Base-by-base conservation (phyloP, 1,140 invertebrate genomes). In the Cyclina sinensis region DNA sequence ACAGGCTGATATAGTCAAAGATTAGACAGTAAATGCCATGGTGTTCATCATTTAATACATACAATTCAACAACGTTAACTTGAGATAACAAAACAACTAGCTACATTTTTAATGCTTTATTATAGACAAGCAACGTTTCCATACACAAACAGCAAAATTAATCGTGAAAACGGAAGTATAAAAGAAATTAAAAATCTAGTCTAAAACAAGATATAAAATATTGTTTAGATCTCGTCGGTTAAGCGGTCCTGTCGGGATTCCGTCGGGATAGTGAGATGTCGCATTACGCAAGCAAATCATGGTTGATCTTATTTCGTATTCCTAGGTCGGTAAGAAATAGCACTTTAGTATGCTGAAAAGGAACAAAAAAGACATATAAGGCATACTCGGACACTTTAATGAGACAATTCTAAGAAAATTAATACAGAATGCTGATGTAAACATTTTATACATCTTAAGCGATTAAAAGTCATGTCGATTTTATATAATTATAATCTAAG, bases 221-320 rank as follows among this genome's bases (percentile, higher is more conserved):
- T 4, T 57, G 16, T 57, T 24, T 70, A 37, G 32, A 70, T 70
- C 65, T 70, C 65, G 65, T 70, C 65, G 65, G 65, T 70, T 37
- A 70, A 70, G 3, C 35, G 65, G 65, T 70, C 65, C 65, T 35
- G 35, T 70, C 35, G 18, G 21, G 12, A 70, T 37, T 70, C 65
- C 65, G 65, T 70, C 65, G 65, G 65, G 65, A 70, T 70, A 70
- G 65, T 70, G 65, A 70, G 65, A 70, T 62, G 57, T 62, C 57
- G 24, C 24, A 62, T 37, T 70, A 39, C 65, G 27, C 24, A 1
- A 37, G 65, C 65, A 70, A 39, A 39, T 70, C 65, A 70, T 70
- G 32, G 65, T 70, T 32, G 65, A 62, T 11, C 9, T 70, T 70
- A 70, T 70, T 70, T 70, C 65, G 35, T 70, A 70, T 39, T 70